Conservation (phyloP, 2,888 invertebrate genomes). For the Romanomermis culicivorax region DNA sequence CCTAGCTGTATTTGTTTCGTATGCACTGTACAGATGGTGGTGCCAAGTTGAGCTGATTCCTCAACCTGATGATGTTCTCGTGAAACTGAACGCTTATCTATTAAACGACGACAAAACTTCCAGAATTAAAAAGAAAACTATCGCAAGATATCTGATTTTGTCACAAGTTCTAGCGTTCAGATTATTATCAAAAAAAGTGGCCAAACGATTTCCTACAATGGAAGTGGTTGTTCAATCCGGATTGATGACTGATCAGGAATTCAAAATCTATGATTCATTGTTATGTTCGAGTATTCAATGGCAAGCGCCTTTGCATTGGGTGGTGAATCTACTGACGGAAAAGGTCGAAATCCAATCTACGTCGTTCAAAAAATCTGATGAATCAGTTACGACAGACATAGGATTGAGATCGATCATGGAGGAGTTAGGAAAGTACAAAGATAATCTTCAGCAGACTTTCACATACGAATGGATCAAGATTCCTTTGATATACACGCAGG, state of each 20-base stretch:
- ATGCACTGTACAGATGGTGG: constrained; percentile 17
- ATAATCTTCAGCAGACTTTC: constrained; percentile 17
- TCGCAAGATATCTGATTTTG: constrained; percentile 19
- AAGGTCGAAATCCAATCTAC: too few species aligned
- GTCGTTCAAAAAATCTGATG: too few species aligned
- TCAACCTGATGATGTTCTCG: constrained; percentile 10
- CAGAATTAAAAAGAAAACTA: constrained; percentile 14
- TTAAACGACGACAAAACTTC: constrained; percentile 12
- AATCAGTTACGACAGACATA: not conserved
- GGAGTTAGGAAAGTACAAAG: constrained; percentile 6
- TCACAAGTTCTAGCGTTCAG: not conserved
- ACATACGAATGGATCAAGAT: constrained; percentile 30
- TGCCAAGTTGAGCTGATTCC: constrained; percentile 7
- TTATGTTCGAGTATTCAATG: constrained; percentile 14
- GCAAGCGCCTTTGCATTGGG: constrained; percentile 21
- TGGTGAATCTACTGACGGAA: constrained; percentile 14
- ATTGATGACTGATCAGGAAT: constrained; percentile 31
- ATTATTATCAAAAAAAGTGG: not conserved
- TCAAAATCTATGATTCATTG: constrained; percentile 26
- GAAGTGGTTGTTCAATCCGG: constrained; percentile 32
- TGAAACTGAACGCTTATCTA: not conserved
- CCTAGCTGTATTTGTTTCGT: constrained; percentile 19
- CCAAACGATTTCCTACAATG: constrained; percentile 30
- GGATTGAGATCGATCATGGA: not conserved
- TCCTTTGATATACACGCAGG: constrained; percentile 31